Evolutionary conservation across 2,888 invertebrate species (phyloP), one percentile per base, ranked within the genome.

Genomic region (Phengaris alcon): DNA sequence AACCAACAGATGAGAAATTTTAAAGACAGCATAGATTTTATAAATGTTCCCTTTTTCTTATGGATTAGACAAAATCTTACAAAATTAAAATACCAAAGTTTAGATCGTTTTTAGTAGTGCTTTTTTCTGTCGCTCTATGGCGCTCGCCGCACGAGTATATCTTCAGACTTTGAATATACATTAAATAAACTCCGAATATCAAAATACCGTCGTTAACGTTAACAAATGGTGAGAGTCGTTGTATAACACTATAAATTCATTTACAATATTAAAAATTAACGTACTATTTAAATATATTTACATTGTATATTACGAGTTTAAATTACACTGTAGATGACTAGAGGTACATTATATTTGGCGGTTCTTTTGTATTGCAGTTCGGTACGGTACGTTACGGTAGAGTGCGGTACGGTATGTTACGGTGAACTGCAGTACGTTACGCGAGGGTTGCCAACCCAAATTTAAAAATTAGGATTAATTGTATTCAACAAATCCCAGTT

Each of bases 151-250:
- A 77, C 75, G 77, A 78, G 79, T 78, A 79, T 77, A 79, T 79
- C 81, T 77, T 82, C 81, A 80, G 81, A 80, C 80, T 78, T 80
- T 73, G 78, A 78, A 79, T 77, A 68, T 75, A 80, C 78, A 75
- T 79, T 78, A 86, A 83, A 87, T 89, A 89, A 89, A 89, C 89
- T 87, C 84, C 85, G 79, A 86, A 88, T 88, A 88, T 87, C 88
- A 88, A 88, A 89, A 88, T 89, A 87, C 87, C 83, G 82, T 85
- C 82, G 79, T 46, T 46, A 73, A 73, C 55, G 52, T 57, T 73
- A 57, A 73, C 73, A 73, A 73, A 57, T 55, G 48, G 57, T 52
- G 77, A 84, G 80, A 87, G 84, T 88, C 90, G 88, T 89, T 89
- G 90, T 88, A 87, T 88, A 83, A 83, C 83, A 79, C 76, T 78